phyloP scores from a whole-genome alignment of 2,797 vertebrate species.

The Clamator glandarius region DNA sequence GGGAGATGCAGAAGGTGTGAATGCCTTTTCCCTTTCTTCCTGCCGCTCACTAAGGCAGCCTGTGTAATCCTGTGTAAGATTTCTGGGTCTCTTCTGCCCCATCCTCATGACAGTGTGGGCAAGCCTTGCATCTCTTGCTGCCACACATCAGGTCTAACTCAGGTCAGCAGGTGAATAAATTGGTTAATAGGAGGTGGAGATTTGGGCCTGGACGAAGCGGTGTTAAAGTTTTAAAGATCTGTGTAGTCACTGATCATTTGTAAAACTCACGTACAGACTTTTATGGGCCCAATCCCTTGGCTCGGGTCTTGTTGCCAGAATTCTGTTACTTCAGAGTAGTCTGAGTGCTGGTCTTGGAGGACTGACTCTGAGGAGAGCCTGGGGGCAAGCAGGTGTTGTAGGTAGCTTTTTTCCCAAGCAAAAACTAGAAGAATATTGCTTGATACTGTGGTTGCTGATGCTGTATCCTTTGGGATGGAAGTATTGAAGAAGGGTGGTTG shows the following conservation, averaged over 20 bases:
- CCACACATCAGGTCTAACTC: too few relatives aligned
- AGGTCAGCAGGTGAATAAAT: too few relatives aligned
- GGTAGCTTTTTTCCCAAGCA: background rate
- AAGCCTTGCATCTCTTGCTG: too few relatives aligned
- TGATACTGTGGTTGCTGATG: background rate
- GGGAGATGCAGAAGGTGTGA: background rate
- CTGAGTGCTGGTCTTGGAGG: background rate
- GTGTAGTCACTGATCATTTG: too few relatives aligned
- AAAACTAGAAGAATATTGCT: background rate
- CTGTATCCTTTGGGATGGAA: background rate
- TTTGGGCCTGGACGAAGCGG: too few relatives aligned
- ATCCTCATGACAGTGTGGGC: background rate
- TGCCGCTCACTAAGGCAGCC: background rate
- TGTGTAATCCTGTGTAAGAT: background rate
- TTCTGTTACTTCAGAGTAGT: background rate
- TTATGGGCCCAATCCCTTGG: background rate
- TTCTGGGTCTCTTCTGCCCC: background rate
- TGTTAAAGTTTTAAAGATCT: too few relatives aligned
- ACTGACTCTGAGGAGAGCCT: background rate
- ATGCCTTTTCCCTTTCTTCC: background rate
- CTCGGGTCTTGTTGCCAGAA: background rate
- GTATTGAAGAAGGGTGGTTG: rapidly evolving
- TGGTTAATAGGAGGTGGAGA: too few relatives aligned
- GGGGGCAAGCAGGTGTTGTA: background rate
- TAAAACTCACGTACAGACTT: background rate